A percentile compares a stretch with the other conserved stretches of the same genome.
Evolutionary conservation across 2,888 invertebrate species (phyloP).

Genomic region (Athalia circularis): DNA sequence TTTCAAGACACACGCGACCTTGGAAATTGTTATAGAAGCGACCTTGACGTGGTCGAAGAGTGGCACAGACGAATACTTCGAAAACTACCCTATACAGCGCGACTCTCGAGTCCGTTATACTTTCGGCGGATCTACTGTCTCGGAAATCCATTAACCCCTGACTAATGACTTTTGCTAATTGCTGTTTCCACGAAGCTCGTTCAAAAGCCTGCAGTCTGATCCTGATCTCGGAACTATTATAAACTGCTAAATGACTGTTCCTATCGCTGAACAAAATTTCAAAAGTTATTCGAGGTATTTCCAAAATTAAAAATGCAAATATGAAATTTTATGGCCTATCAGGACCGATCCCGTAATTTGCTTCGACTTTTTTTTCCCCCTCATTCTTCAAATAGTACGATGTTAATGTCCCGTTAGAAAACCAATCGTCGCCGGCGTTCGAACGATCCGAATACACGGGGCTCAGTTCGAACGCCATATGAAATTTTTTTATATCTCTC

Average conservation of each 20-base stretch:
- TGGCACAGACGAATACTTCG: not conserved
- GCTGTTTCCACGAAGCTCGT: not conserved
- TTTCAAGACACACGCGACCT: not conserved
- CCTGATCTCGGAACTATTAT: slow-evolving; percentile 9
- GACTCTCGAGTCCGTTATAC: slow-evolving; percentile 6
- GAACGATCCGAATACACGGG: too few species aligned
- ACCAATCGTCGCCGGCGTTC: too few species aligned
- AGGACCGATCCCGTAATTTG: too few species aligned
- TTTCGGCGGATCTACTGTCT: slow-evolving; percentile 13
- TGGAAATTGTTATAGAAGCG: slow-evolving; percentile 5
- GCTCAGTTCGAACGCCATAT: too few species aligned
- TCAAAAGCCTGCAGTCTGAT: not conserved
- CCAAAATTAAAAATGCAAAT: too few species aligned
- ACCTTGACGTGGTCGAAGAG: slow-evolving; percentile 3
- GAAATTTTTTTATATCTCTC: too few species aligned
- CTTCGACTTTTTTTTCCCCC: too few species aligned
- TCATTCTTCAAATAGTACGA: too few species aligned
- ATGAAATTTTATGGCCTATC: too few species aligned
- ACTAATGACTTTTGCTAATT: slow-evolving; percentile 40
- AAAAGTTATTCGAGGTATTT: too few species aligned
- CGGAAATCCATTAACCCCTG: slow-evolving; percentile 36
- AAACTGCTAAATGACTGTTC: not conserved
- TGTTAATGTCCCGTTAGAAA: too few species aligned
- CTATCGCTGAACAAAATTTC: not conserved
- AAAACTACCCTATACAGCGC: not conserved